These are phyloP conservation scores for Opisthograptis luteolata DNA, from an alignment of 2,888 invertebrate genomes.

Conservation along the genomic window DNA sequence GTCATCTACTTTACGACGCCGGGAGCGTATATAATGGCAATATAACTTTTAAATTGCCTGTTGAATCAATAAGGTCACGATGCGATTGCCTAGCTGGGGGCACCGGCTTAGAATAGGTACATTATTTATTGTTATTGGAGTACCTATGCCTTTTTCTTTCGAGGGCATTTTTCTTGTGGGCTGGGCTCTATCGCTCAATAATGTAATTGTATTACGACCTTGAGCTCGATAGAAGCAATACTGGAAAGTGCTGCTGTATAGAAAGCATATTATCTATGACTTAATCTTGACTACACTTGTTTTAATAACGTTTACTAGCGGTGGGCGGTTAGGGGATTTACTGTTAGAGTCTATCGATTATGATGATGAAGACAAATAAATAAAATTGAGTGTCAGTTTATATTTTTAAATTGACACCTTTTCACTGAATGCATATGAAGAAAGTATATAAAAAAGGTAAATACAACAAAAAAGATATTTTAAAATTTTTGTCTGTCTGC, in stretches of 20 bases:
- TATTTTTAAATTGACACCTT: no score
- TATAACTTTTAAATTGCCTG: slow-evolving; percentile 33
- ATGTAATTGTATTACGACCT: slow-evolving; percentile 10
- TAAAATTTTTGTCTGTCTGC: no score
- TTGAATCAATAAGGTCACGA: slow-evolving; percentile 29
- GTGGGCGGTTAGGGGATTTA: no score
- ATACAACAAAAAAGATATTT: no score
- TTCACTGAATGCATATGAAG: no score
- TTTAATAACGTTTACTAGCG: no score
- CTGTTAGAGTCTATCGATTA: no score
- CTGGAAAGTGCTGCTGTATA: neutral
- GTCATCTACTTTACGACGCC: slow-evolving; percentile 32
- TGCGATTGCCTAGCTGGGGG: slow-evolving; percentile 7
- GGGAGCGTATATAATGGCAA: slow-evolving; percentile 29
- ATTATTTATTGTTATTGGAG: slow-evolving; percentile 25
- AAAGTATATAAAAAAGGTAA: no score
- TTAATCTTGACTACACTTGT: neutral
- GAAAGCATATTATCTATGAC: neutral
- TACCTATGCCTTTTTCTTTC: slow-evolving; percentile 20
- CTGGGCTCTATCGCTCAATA: neutral
- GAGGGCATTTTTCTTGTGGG: slow-evolving; percentile 4
- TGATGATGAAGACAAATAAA: no score
- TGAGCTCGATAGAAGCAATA: neutral
- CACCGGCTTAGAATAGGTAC: slow-evolving; percentile 7
- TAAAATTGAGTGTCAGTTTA: no score